These are phyloP conservation scores for Tenebrio molitor DNA, from an alignment of 1,140 invertebrate species.

Conservation along the genomic window DNA sequence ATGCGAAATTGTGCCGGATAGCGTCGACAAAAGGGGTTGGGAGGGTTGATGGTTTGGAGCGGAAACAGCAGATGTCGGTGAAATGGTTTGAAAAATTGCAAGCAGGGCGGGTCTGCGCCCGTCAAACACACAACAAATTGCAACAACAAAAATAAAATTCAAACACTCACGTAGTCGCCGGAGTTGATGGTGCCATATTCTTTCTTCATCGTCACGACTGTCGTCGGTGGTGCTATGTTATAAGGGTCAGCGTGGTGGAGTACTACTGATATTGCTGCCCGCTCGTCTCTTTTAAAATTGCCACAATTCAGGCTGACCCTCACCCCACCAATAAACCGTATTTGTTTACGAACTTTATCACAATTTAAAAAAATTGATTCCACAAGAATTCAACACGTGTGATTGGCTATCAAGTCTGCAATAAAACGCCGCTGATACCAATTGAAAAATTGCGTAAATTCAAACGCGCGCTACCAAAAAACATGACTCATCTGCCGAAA, in stretches of 20 bases:
- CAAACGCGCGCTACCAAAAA: background rate
- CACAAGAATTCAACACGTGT: constrained; percentile 32
- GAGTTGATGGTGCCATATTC: constrained; percentile 30
- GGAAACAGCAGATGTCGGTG: too few species aligned
- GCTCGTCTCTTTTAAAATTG: constrained; percentile 37
- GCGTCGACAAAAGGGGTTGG: too few species aligned
- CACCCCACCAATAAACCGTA: constrained; percentile 35
- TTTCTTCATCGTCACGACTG: constrained; percentile 6
- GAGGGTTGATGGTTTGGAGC: too few species aligned
- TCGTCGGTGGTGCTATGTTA: background rate
- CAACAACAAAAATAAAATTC: constrained; percentile 5
- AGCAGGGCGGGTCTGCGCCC: background rate
- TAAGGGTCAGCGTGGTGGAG: constrained; percentile 26
- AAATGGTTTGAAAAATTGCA: background rate
- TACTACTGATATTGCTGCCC: constrained; percentile 3
- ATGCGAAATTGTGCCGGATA: too few species aligned
- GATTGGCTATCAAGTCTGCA: constrained; percentile 10
- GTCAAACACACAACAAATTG: background rate
- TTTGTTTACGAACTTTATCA: constrained; percentile 34
- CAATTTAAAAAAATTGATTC: constrained; percentile 15
- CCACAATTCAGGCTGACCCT: constrained; percentile 25
- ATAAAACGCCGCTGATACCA: background rate
- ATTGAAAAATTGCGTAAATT: constrained; percentile 16
- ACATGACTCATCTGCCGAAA: constrained; percentile 2
- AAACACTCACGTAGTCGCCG: constrained; percentile 9